Evolutionary conservation across 2,113 vertebrate genomes (phyloP), one percentile per base, ranked within the genome.

Genomic region (Syngnathoides biaculeatus): DNA sequence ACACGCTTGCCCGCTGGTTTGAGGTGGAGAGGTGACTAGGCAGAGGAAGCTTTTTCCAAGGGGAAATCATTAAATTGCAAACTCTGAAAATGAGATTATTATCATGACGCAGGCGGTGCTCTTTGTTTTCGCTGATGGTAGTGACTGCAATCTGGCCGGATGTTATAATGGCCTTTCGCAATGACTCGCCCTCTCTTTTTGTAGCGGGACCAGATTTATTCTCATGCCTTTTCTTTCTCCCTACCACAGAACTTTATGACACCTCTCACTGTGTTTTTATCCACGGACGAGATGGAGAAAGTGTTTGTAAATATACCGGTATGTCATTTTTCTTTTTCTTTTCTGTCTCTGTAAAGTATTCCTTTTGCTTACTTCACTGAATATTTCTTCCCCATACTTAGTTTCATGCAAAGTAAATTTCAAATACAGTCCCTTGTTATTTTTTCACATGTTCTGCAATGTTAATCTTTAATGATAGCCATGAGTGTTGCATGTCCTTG

Each of bases 261-360:
- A 61, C 97, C 97, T 26, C 86, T 99, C 81, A 93, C 91, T 86
- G 92, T 92, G 70, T 97, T 95, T 84, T 86, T 99, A 45, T 92
- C 95, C 13, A 12, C 85, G 26, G 74, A 78, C 19, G 96, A 98
- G 67, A 92, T 96, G 77, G 93, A 95, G 68, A 94, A 89, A 26
- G 92, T 99, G 80, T 99, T 99, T 90, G 93, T 98, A 86, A 98
- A 99, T 89, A 94, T 99, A 87, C 89, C 95, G 73, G 97, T 99
- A 87, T 95, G 95, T 92, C 56, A 19, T 12, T 4, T 2, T 6
- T 15, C 19, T n/a, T 52, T n/a, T 20, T 55, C 5, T 35, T 35
- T 35, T 35, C 6, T 35, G 1, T 35, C 30, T 3, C 15, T 3
- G 15, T 15, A 45, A 45, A 45, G 43, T 22, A 10, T 11, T 24